Percentiles rank a stretch among this genome's conserved stretches.
phyloP scores from a whole-genome alignment of 2,888 invertebrate species.

The Gnatocerus cornutus region DNA sequence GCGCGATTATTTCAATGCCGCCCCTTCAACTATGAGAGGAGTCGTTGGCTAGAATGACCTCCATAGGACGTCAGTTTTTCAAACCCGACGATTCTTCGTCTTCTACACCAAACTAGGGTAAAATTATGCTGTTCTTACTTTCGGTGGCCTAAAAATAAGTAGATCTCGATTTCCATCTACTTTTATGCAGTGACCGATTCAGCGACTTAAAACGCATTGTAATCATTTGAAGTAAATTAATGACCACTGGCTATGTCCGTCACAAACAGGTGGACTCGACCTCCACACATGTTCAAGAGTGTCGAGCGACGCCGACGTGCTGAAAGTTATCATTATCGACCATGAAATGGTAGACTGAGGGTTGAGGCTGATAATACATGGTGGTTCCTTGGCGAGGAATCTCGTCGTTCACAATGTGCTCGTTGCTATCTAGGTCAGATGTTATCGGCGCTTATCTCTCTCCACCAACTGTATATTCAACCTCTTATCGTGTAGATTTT shows the following conservation, averaged over 20 bases:
- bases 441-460: conserved; percentile 47
- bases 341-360: conserved; percentile 12
- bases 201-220: too few species aligned
- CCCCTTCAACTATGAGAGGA: conserved; percentile 22
- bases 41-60: too few species aligned
- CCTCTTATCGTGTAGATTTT: conserved; percentile 34
- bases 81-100: too few species aligned
- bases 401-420: conserved; percentile 15
- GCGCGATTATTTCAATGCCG: conserved; percentile 39
- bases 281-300: too few species aligned
- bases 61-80: too few species aligned
- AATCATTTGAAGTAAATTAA: too few species aligned
- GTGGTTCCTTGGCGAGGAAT: conserved; percentile 7
- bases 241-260: background rate
- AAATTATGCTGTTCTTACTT: too few species aligned
- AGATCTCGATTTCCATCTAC: too few species aligned
- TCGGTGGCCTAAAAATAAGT: too few species aligned
- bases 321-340: conserved; percentile 3
- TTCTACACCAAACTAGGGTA: too few species aligned
- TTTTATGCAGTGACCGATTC: too few species aligned
- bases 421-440: conserved; percentile 44
- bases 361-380: conserved; percentile 16
- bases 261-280: background rate
- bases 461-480: conserved; percentile 17
- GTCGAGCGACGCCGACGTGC: background rate